Conservation (phyloP, 2,113 vertebrate genomes). For the Mugil cephalus region DNA sequence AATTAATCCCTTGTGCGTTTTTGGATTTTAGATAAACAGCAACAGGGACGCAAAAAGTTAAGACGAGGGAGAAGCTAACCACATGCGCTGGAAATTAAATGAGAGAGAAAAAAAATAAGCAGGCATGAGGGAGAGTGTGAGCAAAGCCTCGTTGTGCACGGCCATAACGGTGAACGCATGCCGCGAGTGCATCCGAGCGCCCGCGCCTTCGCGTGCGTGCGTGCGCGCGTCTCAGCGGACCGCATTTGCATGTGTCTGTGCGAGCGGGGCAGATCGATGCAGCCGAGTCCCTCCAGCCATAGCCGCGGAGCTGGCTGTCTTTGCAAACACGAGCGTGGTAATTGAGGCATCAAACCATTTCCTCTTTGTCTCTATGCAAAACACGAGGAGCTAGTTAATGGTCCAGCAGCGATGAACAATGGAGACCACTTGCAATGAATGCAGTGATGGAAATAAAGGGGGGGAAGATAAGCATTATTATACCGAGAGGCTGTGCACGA, state of each 20-base stretch:
- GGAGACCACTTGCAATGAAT: constrained; percentile 59
- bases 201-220: not conserved
- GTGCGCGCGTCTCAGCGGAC: constrained; percentile 13
- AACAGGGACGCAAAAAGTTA: too few relatives aligned
- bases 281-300: constrained; percentile 54
- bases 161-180: constrained; percentile 18
- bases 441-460: constrained; percentile 53
- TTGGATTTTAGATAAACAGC: too few relatives aligned
- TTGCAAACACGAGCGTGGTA: constrained; percentile 66
- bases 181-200: not conserved
- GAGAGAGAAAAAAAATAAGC: too few relatives aligned
- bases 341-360: constrained; percentile 73
- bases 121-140: too few relatives aligned
- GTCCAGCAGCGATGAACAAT: constrained; percentile 64
- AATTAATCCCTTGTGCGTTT: too few relatives aligned
- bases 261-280: constrained; percentile 49
- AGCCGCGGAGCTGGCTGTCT: constrained; percentile 46
- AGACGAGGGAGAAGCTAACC: too few relatives aligned
- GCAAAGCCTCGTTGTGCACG: too few relatives aligned
- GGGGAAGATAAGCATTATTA: constrained; percentile 58
- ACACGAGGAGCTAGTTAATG: constrained; percentile 66
- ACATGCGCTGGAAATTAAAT: too few relatives aligned
- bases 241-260: constrained; percentile 61
- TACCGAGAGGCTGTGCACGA: constrained; percentile 9
- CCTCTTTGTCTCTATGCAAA: constrained; percentile 69